Percentiles rank a stretch among this genome's conserved stretches.
Conservation (phyloP, 2,888 invertebrate genomes). For the Caenorhabditis sp. region DNA sequence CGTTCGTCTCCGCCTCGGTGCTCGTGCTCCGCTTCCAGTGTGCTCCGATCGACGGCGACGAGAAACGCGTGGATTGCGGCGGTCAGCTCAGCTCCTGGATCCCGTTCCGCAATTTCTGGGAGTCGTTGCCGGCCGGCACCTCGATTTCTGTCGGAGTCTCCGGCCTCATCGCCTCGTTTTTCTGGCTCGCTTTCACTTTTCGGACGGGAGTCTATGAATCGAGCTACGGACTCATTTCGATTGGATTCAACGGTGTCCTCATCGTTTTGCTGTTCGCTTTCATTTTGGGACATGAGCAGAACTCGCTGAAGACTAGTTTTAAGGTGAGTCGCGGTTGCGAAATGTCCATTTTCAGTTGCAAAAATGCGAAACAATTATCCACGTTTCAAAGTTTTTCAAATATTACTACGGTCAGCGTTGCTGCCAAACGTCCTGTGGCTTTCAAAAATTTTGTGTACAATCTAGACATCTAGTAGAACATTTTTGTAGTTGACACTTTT, state of each 20-base stretch:
- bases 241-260: slow-evolving; percentile 42
- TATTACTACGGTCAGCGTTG: too few relatives aligned
- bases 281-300: slow-evolving; percentile 62
- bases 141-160: slow-evolving; percentile 56
- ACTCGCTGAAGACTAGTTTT: slow-evolving; percentile 51
- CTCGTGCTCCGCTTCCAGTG: slow-evolving; percentile 77
- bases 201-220: slow-evolving; percentile 28
- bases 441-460: too few relatives aligned
- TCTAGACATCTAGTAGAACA: too few relatives aligned
- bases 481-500: too few relatives aligned
- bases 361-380: not conserved
- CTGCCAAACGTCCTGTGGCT: too few relatives aligned
- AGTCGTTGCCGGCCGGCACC: slow-evolving; percentile 34
- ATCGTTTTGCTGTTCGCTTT: slow-evolving; percentile 49
- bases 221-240: slow-evolving; percentile 22
- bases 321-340: slow-evolving; percentile 48
- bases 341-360: too few relatives aligned
- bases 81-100: slow-evolving; percentile 60
- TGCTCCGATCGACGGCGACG: slow-evolving; percentile 59
- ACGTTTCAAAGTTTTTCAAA: not conserved
- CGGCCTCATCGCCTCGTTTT: slow-evolving; percentile 39
- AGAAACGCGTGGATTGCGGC: slow-evolving; percentile 54
- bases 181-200: slow-evolving; percentile 55
- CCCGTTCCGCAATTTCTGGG: slow-evolving; percentile 56
- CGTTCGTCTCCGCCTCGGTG: slow-evolving; percentile 74